phyloP scores from a whole-genome alignment of 2,888 invertebrate species.

The Pemphredon lugubris region DNA sequence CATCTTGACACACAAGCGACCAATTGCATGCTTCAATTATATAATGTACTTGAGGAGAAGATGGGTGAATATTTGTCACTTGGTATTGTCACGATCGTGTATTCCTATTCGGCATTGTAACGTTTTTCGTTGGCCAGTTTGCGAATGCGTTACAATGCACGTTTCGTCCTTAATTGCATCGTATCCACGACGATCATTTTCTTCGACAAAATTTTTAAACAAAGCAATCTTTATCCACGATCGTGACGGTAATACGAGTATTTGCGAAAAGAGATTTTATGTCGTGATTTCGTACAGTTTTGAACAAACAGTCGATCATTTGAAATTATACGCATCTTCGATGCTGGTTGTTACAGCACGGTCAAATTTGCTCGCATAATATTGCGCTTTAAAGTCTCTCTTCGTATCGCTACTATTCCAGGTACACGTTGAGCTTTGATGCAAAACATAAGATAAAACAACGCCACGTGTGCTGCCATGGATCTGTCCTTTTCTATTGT shows the following conservation, averaged over 20 bases:
- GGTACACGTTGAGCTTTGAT: conserved; percentile 54
- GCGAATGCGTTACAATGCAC: conserved; percentile 67
- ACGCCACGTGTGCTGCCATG: conserved; percentile 73
- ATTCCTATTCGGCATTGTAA: conserved; percentile 55
- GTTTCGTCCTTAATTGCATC: not conserved
- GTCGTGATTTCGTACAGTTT: conserved; percentile 6
- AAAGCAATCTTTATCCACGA: conserved; percentile 28
- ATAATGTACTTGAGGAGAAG: conserved; percentile 37
- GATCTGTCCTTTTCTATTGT: conserved; percentile 67
- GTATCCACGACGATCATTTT: not conserved
- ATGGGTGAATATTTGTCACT: conserved; percentile 39
- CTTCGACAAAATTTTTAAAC: not conserved
- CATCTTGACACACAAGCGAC: conserved; percentile 62
- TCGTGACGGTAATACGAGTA: conserved; percentile 41
- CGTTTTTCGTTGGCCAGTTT: conserved; percentile 71
- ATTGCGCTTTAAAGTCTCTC: conserved; percentile 29
- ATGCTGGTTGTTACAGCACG: no score
- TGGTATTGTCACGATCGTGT: conserved; percentile 56
- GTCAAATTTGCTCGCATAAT: not conserved
- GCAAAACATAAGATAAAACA: conserved; percentile 49
- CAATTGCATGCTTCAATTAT: conserved; percentile 56
- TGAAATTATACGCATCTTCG: no score
- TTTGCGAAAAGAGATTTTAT: conserved; percentile 42
- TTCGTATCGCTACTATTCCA: conserved; percentile 51
- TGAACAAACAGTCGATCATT: no score